Base-by-base conservation (phyloP, 2,113 vertebrate species). In the Thalassoma bifasciatum region DNA sequence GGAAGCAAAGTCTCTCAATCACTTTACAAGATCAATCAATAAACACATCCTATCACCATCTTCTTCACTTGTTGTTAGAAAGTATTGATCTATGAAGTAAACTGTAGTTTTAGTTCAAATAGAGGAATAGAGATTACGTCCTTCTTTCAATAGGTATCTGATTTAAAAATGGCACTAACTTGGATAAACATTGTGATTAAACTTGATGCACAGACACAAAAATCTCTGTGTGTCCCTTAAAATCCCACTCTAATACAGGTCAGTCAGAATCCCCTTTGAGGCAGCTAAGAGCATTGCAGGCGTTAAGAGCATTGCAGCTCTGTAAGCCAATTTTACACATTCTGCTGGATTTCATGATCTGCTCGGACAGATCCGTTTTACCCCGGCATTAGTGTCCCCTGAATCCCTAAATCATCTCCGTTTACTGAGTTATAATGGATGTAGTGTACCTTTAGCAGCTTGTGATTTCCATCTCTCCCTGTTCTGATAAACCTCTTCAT, bases 381-480 rank as follows among this genome's bases (percentile, higher is more conserved):
- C 24, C 40, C 19, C 1, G 1, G 21, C 42, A 26, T 56, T 40
- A 21, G 23, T 40, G 51, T 13, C 38, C 36, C 8, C 36, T 4
- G 1, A 34, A 17, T 53, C 38, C 51, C 4, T 1, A 61, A 51
- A 66, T 62, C 54, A 22, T 23, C 8, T 30, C 19, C 5, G 24
- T 71, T 70, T 6, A 23, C 4, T 23, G n/a, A 21, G 17, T 51
- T 0, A 24, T 37, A 44, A 36, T 5, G 19, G 22, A 30, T 19
- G 10, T 34, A 37, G 24, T 2, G 26, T 93, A 99, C 98, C 98
- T 98, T 98, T 98, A 63, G 92, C 80, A 7, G 97, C 97, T 88
- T 98, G 96, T 0, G 95, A 81, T 92, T 97, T 97, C 97, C 98
- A 99, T 62, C 96, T 92, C 87, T 99, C 97, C 47, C 97, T 92